Percentiles rank a stretch among this genome's conserved stretches.
phyloP scores from a whole-genome alignment of 1,140 invertebrate species.

The Aphaenogaster floridana region DNA sequence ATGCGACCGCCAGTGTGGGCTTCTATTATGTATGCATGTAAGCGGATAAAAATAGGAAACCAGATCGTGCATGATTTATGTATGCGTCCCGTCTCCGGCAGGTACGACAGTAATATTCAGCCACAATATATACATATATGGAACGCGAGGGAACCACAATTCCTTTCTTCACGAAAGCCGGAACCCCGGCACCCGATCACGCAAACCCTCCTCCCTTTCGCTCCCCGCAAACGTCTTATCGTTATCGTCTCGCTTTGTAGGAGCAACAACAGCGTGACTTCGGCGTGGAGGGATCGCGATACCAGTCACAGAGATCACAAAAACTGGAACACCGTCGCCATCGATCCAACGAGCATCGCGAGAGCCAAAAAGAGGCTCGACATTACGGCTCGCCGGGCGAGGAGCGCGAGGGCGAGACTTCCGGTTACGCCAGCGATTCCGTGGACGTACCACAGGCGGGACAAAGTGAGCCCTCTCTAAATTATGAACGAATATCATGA shows the following conservation, averaged over 20 bases:
- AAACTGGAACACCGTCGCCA: slow-evolving; percentile 54
- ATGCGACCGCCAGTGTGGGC: neutral
- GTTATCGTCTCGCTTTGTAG: slow-evolving; percentile 60
- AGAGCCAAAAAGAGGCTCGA: slow-evolving; percentile 42
- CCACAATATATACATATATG: neutral
- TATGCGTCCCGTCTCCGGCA: slow-evolving; percentile 35
- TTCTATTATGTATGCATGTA: neutral
- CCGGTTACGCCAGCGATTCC: slow-evolving; percentile 91
- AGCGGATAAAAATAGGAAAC: slow-evolving; percentile 9
- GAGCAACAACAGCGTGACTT: slow-evolving; percentile 74
- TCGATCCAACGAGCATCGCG: slow-evolving; percentile 63
- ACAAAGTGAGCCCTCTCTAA: slow-evolving; percentile 40
- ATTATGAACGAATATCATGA: too few species aligned
- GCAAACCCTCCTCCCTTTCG: slow-evolving; percentile 33
- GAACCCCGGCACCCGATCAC: slow-evolving; percentile 52
- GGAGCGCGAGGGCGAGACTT: slow-evolving; percentile 90
- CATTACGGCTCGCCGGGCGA: slow-evolving; percentile 80
- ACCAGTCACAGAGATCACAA: slow-evolving; percentile 70
- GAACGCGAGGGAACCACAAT: slow-evolving; percentile 7
- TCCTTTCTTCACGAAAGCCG: slow-evolving; percentile 15
- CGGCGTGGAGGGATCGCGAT: slow-evolving; percentile 74
- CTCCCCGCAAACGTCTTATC: slow-evolving; percentile 3
- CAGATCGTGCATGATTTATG: slow-evolving; percentile 47
- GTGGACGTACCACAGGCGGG: slow-evolving; percentile 81
- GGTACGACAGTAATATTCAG: slow-evolving; percentile 61